Evolutionary conservation across 2,797 vertebrate genomes (phyloP).

Genomic region (Epinephelus coioides): DNA sequence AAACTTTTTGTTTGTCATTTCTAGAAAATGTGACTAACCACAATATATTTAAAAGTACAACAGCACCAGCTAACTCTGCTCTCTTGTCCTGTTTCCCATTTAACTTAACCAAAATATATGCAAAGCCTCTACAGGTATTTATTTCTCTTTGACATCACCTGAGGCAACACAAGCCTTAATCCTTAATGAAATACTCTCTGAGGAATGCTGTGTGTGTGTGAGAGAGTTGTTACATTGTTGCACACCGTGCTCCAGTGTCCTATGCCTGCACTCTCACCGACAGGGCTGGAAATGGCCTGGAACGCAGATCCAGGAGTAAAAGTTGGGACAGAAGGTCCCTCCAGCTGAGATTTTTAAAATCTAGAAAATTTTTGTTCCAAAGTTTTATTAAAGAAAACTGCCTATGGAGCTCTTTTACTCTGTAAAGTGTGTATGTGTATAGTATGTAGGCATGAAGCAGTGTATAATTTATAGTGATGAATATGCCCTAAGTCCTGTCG

Average conservation of each 20-base stretch:
- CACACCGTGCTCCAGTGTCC: neutral
- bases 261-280: neutral
- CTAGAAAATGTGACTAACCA: neutral
- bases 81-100: conserved; percentile 47
- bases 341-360: conserved; percentile 6
- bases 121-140: conserved; percentile 49
- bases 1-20: neutral
- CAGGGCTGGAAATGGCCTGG: conserved; percentile 36
- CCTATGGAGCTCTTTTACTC: neutral
- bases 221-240: neutral
- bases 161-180: conserved; percentile 50
- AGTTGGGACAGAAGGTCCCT: neutral
- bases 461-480: neutral
- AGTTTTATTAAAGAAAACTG: neutral
- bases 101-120: conserved; percentile 50
- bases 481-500: conserved; percentile 1
- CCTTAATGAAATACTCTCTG: conserved; percentile 56
- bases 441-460: neutral
- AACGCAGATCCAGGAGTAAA: conserved; percentile 22
- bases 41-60: conserved; percentile 24
- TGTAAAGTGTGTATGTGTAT: neutral
- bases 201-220: conserved; percentile 9
- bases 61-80: conserved; percentile 16
- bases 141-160: conserved; percentile 58
- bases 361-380: neutral